Percentiles rank a stretch among this genome's conserved stretches.
These are phyloP conservation scores for Apamea anceps DNA, from an alignment of 2,888 invertebrate species.

Conservation along the genomic window DNA sequence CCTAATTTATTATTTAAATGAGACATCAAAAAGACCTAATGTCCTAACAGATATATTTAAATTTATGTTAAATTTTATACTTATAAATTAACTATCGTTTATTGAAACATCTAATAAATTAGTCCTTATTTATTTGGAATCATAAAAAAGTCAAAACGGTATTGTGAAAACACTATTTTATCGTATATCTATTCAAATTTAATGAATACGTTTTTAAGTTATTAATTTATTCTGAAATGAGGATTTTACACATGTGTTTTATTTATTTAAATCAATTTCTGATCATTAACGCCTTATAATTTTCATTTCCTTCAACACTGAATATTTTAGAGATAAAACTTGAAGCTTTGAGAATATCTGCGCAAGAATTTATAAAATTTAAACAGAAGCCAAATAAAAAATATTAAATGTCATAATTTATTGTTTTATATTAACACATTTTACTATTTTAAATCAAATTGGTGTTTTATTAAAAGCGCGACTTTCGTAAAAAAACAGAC, in stretches of 20 bases:
- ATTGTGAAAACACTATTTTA: constrained; percentile 45
- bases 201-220: constrained; percentile 37
- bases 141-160: constrained; percentile 42
- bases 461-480: not conserved
- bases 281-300: constrained; percentile 36
- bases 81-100: constrained; percentile 66
- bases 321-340: constrained; percentile 36
- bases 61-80: constrained; percentile 72
- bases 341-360: constrained; percentile 14
- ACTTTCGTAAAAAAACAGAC: constrained; percentile 1
- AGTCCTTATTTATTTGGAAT: constrained; percentile 52
- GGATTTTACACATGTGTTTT: constrained; percentile 24
- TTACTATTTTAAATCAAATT: not conserved
- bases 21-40: constrained; percentile 53
- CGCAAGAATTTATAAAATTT: not conserved
- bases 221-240: constrained; percentile 54
- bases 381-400: not conserved
- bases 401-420: not conserved
- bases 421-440: not conserved
- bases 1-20: constrained; percentile 53
- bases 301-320: constrained; percentile 34
- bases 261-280: constrained; percentile 26
- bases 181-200: constrained; percentile 52
- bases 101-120: constrained; percentile 69
- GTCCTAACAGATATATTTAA: constrained; percentile 65